Base-by-base conservation (phyloP, 2,888 invertebrate genomes). In the Melipona beecheii region DNA sequence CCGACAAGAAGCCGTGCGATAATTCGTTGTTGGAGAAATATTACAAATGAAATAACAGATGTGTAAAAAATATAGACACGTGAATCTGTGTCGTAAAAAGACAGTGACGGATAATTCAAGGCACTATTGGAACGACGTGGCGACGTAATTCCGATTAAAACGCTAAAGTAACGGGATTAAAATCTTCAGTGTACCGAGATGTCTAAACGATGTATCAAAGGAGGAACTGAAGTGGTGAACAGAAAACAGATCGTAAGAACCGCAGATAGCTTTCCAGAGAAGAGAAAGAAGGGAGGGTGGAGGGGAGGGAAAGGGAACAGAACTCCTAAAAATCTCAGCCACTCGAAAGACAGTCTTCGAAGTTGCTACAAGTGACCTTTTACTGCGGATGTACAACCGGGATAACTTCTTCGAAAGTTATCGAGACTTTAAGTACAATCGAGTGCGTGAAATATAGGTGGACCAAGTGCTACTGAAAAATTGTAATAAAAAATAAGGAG, bases 331-430 rank as follows among this genome's bases (percentile, higher is more conserved):
- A 77, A 77, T 77, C 64, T 80, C 36, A 31, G 50, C 6, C 64
- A 17, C 21, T 77, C 65, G 64, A 65, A 80, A 58, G 77, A 80
- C 50, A 64, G 31, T 50, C 64, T 36, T 78, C 58, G 49, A 76
- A 77, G 64, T 77, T 54, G 80, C 70, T 77, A 66, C 77, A 65
- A 80, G 77, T 77, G 80, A 77, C 50, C 62, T 50, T 50, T 68
- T 19, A 54, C 60, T 2, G 31, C 31, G 21, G 52, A 50, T 24
- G 43, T 62, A 62, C 43, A 62, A 60, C 15, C 21, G 17, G 21
- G 43, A 70, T n/a, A 71, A 70, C 77, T 80, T 64, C 3, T 31
- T n/a, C 31, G 50, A 49, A 65, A 70, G 65, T 58, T 58, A 31
- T 43, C 31, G 56, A 60, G 58, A 52, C 69, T 60, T 69, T 21